These are phyloP conservation scores for Ara ararauna DNA, from an alignment of 2,797 vertebrate genomes.

Conservation along the genomic window DNA sequence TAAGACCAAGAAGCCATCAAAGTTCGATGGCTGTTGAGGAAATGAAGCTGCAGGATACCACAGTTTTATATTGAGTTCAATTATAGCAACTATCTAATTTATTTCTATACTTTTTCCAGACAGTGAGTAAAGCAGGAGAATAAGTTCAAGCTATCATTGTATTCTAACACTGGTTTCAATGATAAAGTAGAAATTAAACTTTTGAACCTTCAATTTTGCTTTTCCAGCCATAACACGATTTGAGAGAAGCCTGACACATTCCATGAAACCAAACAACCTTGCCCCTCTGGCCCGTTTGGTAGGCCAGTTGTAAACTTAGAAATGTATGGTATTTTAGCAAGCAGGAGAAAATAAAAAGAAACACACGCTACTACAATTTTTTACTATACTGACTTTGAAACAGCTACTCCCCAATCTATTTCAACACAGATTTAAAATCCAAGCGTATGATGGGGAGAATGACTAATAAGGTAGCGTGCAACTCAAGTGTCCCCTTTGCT, in stretches of 20 bases:
- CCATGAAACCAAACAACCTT: slow-evolving; percentile 6
- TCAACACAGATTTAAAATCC: slow-evolving; percentile 41
- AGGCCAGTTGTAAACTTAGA: slow-evolving; percentile 15
- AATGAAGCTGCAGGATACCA: slow-evolving; percentile 68
- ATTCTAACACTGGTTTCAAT: slow-evolving; percentile 49
- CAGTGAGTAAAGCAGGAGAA: slow-evolving; percentile 50
- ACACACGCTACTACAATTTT: not conserved
- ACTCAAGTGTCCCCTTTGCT: slow-evolving; percentile 23
- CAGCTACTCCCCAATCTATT: slow-evolving; percentile 38
- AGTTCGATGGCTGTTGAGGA: slow-evolving; percentile 69
- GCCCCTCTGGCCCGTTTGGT: not conserved
- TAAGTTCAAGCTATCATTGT: slow-evolving; percentile 52
- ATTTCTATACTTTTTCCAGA: slow-evolving; percentile 28
- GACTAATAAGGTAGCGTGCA: slow-evolving; percentile 23
- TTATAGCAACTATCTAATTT: slow-evolving; percentile 71
- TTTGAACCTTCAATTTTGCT: slow-evolving; percentile 52
- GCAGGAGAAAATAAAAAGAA: slow-evolving; percentile 45
- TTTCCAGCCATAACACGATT: not conserved
- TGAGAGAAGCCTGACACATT: slow-evolving; percentile 15
- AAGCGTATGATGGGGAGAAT: slow-evolving; percentile 30
- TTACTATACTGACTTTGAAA: slow-evolving; percentile 51
- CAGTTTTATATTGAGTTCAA: slow-evolving; percentile 68
- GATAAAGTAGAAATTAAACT: slow-evolving; percentile 62
- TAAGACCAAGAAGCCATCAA: slow-evolving; percentile 61
- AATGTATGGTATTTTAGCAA: not conserved